Evolutionary conservation across 2,113 vertebrate species (phyloP), one percentile per base, ranked within the genome.

Genomic region (Amphiprion ocellaris): DNA sequence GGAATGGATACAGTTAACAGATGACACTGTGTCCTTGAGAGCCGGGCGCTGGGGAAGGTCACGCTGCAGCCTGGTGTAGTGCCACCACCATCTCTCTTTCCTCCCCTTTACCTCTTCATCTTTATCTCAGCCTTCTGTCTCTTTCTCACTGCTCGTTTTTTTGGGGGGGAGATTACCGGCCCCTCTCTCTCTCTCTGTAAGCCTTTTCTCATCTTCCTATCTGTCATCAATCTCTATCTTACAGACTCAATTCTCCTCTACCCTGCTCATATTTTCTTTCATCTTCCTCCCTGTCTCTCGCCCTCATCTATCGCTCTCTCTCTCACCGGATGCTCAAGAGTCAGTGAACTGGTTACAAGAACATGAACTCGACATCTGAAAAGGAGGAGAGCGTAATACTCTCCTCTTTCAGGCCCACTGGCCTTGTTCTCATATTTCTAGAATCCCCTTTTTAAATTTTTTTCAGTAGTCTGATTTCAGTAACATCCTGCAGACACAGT

Each of bases 211-310:
- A 89, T 92, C 86, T 87, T 90, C 83, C 87, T 88, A 87, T 90
- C 90, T 85, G 88, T 92, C 87, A 92, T 92, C 90, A 87, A 93
- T 93, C 92, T 92, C 81, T 79, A 88, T 91, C 89, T 85, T 84
- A 90, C 82, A 46, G 86, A 90, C 90, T 92, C 84, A 82, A 86
- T 90, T 86, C 87, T 92, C 78, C 77, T 88, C 86, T 69, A 87
- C 76, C 82, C 84, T 61, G 80, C 83, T 92, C 87, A 87, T 90
- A 89, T 90, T 90, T 92, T 90, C 89, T 92, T 89, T 90, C 85
- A 88, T 92, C 89, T 91, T 73, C 70, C 75, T 78, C 79, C 80
- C 79, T 73, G 83, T 84, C 85, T 89, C 85, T 74, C 19, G 17
- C 66, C 74, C 84, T 90, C 88, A 71, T 88, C 87, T 82, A 53